A percentile compares a stretch with the other conserved stretches of the same genome.
Evolutionary conservation across 2,113 vertebrate species (phyloP).

Genomic region (Cyphomyrus plagiostoma): DNA sequence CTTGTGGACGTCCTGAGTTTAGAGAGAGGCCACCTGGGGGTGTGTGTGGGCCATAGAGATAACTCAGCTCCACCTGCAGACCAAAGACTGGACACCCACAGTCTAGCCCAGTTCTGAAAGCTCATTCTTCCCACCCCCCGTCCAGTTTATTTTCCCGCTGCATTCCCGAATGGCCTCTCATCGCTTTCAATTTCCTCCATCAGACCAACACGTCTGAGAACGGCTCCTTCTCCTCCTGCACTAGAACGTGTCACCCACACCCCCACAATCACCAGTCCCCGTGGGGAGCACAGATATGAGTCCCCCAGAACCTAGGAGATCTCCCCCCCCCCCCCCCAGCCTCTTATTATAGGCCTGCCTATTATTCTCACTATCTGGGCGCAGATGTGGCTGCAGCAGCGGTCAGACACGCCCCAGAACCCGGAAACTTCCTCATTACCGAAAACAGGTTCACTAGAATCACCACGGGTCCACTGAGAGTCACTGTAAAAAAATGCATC

Average conservation of each 20-base stretch:
- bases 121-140: conserved; percentile 27
- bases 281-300: conserved; percentile 33
- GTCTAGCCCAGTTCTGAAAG: conserved; percentile 25
- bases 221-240: conserved; percentile 24
- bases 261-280: background rate
- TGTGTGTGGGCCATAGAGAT: conserved; percentile 33
- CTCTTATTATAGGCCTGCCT: background rate
- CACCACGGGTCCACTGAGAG: background rate
- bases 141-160: conserved; percentile 51
- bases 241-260: conserved; percentile 23
- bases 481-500: background rate
- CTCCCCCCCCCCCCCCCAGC: conserved; percentile 4
- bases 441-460: background rate
- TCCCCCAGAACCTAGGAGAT: conserved; percentile 9
- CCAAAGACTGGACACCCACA: conserved; percentile 29
- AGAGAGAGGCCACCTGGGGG: background rate
- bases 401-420: background rate
- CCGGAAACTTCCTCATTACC: background rate
- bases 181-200: conserved; percentile 38
- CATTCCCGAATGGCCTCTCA: conserved; percentile 25
- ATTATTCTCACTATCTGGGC: background rate
- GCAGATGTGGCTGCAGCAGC: background rate
- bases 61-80: conserved; percentile 40
- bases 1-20: background rate
- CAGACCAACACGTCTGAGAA: conserved; percentile 39